Base-by-base conservation (phyloP, 2,888 invertebrate genomes). In the Zaprionus lineosus region DNA sequence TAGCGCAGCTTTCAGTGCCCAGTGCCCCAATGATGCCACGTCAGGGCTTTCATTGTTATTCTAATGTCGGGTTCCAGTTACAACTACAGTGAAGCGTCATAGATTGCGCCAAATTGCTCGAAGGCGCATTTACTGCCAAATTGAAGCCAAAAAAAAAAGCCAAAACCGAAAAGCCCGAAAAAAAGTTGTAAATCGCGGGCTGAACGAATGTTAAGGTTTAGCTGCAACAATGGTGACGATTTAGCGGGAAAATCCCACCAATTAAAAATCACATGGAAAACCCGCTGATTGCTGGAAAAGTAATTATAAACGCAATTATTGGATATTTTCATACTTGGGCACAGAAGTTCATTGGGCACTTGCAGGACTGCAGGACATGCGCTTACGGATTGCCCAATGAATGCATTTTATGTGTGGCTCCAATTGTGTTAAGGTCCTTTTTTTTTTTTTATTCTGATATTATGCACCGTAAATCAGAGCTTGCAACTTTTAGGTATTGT, bases 1-100 rank as follows among this genome's bases (percentile, higher is more conserved):
- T 67, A 62, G 53, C 63, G 67, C 31, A 40, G 55, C 60, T 61
- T 48, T 52, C 31, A 46, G 62, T 19, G 11, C n/a, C n/a, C n/a
- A n/a, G n/a, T n/a, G 29, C 39, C 39, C 31, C 39, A n/a, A n/a
- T 60, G 52, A 18, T 66, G 73, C 68, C 53, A 62, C 67, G 75
- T 82, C 75, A 82, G 76, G 69, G 81, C 53, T 81, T 76, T 66
- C 81, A 84, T 84, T 84, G 77, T 81, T 81, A 76, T 77, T 81
- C 81, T 84, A 77, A 77, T 77, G 69, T 52, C 60, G 19, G 62
- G 78, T 48, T 73, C 60, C 62, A 65, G 60, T 68, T 76, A 58
- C 74, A 51, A 52, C 52, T 29, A n/a, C n/a, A n/a, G n/a, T n/a
- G n/a, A n/a, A 62, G 58, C 43, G 40, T 59, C 58, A 75, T 73